Evolutionary conservation across 2,797 vertebrate genomes (phyloP).

Genomic region (Enteromius anoplus): DNA sequence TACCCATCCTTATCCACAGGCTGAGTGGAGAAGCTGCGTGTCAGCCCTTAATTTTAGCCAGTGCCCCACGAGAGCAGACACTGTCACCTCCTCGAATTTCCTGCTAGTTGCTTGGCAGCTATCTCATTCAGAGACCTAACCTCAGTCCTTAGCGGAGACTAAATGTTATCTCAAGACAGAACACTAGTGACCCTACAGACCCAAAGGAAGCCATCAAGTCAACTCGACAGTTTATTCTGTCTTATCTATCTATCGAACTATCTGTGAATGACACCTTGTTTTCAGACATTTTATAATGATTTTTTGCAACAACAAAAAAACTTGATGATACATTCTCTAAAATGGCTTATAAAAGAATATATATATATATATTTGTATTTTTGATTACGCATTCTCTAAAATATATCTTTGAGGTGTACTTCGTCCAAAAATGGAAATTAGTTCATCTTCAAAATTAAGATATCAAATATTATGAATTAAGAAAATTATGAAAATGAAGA

Average conservation of each 20-base stretch:
- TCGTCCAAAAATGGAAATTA: neutral
- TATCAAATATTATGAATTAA: neutral
- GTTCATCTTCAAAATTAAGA: neutral
- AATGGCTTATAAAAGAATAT: neutral
- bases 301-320: neutral
- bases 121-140: conserved; percentile 16
- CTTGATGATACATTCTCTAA: neutral
- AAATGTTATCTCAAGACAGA: conserved; percentile 47
- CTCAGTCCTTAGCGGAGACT: conserved; percentile 44
- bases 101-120: conserved; percentile 42
- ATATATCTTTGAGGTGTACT: neutral
- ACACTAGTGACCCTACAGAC: conserved; percentile 38
- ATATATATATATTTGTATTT: too few relatives aligned
- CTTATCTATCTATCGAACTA: neutral
- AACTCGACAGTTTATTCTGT: conserved; percentile 14
- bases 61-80: conserved; percentile 27
- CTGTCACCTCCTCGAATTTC: conserved; percentile 47
- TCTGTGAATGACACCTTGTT: neutral
- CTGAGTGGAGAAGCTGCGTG: conserved; percentile 27
- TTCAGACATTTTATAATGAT: neutral
- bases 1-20: conserved; percentile 9
- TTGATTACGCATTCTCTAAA: too few relatives aligned
- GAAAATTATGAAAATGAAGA: neutral
- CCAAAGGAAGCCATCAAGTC: conserved; percentile 39
- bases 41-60: conserved; percentile 47